A percentile compares a stretch with the other conserved stretches of the same genome.
Evolutionary conservation across 2,113 vertebrate species (phyloP).

Genomic region (Tympanuchus pallidicinctus): DNA sequence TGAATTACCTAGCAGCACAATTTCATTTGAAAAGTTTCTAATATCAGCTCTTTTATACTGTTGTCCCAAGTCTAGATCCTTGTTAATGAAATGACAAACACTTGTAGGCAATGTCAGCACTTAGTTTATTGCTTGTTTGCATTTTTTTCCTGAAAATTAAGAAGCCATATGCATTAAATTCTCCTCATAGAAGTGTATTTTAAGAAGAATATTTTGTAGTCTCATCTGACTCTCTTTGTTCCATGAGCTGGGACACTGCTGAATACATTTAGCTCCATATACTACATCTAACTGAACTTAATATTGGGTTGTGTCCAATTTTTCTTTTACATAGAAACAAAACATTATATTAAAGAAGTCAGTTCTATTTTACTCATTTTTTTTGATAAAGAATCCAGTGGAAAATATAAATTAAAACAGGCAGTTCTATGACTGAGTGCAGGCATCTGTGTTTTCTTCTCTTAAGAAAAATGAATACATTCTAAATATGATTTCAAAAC

Average conservation of each 20-base stretch:
- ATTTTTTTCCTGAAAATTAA: neutral
- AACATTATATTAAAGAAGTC: neutral
- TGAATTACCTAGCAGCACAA: constrained; percentile 38
- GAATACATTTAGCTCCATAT: neutral
- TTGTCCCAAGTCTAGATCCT: neutral
- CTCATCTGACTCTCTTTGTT: neutral
- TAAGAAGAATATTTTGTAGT: neutral
- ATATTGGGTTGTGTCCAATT: neutral
- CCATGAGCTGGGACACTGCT: neutral
- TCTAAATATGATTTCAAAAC: neutral
- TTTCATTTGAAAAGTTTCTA: constrained; percentile 55
- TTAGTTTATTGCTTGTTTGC: neutral
- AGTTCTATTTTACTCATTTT: neutral
- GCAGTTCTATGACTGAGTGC: neutral
- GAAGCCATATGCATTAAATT: neutral
- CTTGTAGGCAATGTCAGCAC: constrained; percentile 11
- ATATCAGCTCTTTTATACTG: constrained; percentile 31
- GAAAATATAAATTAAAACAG: neutral
- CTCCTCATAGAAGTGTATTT: neutral
- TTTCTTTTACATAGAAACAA: neutral
- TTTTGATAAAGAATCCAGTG: neutral
- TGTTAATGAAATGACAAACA: constrained; percentile 5
- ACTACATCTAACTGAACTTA: neutral
- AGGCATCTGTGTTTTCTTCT: neutral
- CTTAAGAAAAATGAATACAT: neutral